Evolutionary conservation across 2,888 invertebrate species (phyloP).

Genomic region (Chrysina gloriosa): DNA sequence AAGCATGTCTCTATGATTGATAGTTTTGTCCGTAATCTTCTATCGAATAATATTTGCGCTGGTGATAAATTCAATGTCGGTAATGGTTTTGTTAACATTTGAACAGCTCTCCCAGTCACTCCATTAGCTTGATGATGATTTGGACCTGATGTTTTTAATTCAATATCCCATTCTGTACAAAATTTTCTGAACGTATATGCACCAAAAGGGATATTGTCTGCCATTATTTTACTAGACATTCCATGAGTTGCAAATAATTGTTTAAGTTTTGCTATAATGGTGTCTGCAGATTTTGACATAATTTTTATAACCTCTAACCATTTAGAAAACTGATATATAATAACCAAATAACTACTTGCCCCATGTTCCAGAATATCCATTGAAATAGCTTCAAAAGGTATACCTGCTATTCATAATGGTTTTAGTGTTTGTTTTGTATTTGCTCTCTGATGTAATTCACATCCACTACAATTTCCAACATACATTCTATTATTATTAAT

Average conservation of each 20-base stretch:
- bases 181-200: neutral
- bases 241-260: neutral
- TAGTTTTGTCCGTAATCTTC: no score
- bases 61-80: no score
- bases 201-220: neutral
- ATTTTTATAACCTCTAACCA: neutral
- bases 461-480: neutral
- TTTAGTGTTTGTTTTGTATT: neutral
- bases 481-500: no score
- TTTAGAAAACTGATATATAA: neutral
- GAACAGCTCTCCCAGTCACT: no score
- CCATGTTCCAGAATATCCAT: neutral
- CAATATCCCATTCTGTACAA: neutral
- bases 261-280: neutral
- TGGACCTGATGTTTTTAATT: neutral
- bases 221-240: neutral
- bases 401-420: neutral
- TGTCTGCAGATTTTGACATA: neutral
- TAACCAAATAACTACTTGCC: neutral
- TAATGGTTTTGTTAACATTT: no score
- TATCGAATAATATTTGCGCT: no score
- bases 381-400: neutral
- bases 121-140: neutral
- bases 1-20: no score
- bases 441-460: neutral